Evolutionary conservation across 2,888 invertebrate genomes (phyloP).

Genomic region (Phytoseiulus persimilis): DNA sequence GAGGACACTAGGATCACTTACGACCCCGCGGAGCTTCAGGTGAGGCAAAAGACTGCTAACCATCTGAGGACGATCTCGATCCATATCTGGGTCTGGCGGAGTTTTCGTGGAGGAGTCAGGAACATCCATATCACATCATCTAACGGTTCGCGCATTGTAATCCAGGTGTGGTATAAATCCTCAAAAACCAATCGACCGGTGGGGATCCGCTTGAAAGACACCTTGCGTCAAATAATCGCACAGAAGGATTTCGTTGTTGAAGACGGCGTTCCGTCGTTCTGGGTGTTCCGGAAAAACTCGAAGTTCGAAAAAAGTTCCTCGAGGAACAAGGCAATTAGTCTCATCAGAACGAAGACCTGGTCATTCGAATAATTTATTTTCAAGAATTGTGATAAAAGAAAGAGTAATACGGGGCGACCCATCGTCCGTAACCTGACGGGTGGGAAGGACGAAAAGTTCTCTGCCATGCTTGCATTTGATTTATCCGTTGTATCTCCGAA

Average conservation of each 20-base stretch:
- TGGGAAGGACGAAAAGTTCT: too few species aligned
- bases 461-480: too few species aligned
- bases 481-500: too few species aligned
- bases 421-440: too few species aligned
- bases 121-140: too few species aligned
- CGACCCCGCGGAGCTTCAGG: slow-evolving; percentile 24
- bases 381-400: neutral
- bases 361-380: neutral
- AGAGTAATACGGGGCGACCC: neutral
- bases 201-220: neutral
- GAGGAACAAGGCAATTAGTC: slow-evolving; percentile 6
- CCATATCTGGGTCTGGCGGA: neutral
- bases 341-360: neutral
- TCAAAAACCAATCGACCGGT: slow-evolving; percentile 11
- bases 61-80: too few species aligned
- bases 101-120: too few species aligned
- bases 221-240: slow-evolving; percentile 15
- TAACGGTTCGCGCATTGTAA: too few species aligned
- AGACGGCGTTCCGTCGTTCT: slow-evolving; percentile 33
- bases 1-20: neutral
- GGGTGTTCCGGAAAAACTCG: slow-evolving; percentile 14
- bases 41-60: neutral
- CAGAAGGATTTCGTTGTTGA: slow-evolving; percentile 18
- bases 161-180: slow-evolving; percentile 33
- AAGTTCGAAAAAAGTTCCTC: slow-evolving; percentile 10